Evolutionary conservation across 2,888 invertebrate species (phyloP), one percentile per base, ranked within the genome.

Genomic region (Lomographa bimaculata): DNA sequence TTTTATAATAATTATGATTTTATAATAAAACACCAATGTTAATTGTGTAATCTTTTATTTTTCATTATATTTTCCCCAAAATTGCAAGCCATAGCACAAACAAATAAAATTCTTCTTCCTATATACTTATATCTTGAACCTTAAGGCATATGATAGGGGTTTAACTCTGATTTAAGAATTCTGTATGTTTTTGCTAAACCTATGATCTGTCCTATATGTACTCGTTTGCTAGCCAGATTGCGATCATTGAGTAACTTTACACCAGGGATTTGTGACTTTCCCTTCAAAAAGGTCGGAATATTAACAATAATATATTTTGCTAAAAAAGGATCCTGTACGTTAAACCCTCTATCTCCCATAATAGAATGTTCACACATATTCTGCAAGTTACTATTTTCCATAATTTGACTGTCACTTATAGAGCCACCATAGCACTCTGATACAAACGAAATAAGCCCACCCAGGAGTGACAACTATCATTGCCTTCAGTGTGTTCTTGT

Each of bases 151-250:
- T n/a, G n/a, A n/a, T n/a, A n/a, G n/a, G n/a, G n/a, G n/a, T n/a
- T n/a, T n/a, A n/a, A n/a, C n/a, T n/a, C n/a, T n/a, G n/a, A n/a
- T n/a, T n/a, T n/a, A n/a, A n/a, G n/a, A n/a, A n/a, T n/a, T n/a
- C n/a, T n/a, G n/a, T n/a, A n/a, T n/a, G n/a, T n/a, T n/a, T n/a
- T n/a, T n/a, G n/a, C n/a, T n/a, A n/a, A n/a, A n/a, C n/a, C n/a
- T n/a, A n/a, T n/a, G n/a, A n/a, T n/a, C n/a, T n/a, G 25, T 25
- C 14, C 25, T 12, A 25, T 25, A 12, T 25, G 25, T 5, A 14
- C 4, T 7, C 12, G 1, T 3, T 14, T 11, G 2, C 7, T 5
- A 1, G 25, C 11, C 3, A 14, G 12, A 7, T 14, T 25, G n/a
- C 25, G 6, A 7, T 25, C 25, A 1, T 25, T 7, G n/a, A 14